These are phyloP conservation scores for Camponotus fellah DNA, from an alignment of 2,888 invertebrate genomes.

Conservation along the genomic window DNA sequence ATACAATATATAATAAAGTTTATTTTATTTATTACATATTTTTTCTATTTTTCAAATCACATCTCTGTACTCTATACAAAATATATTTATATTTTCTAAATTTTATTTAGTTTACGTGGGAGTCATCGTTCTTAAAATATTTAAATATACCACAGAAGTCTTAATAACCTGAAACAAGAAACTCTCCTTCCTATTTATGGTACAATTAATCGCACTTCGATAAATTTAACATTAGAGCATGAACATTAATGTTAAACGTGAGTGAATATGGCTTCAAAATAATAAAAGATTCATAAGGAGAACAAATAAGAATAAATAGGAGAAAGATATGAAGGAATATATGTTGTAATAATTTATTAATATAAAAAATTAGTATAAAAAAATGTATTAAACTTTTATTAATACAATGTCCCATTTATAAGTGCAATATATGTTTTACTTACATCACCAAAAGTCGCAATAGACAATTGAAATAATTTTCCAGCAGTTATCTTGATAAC, in stretches of 20 bases:
- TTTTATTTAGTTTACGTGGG: constrained; percentile 14
- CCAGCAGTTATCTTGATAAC: constrained; percentile 69
- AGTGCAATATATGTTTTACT: constrained; percentile 46
- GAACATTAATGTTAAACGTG: neutral
- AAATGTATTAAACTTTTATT: constrained; percentile 42
- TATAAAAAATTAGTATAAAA: neutral
- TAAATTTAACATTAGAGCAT: neutral
- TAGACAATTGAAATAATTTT: constrained; percentile 67
- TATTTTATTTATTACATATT: constrained; percentile 39
- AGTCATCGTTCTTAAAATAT: constrained; percentile 55
- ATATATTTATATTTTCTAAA: constrained; percentile 21
- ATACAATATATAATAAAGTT: constrained; percentile 4
- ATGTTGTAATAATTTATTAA: constrained; percentile 3
- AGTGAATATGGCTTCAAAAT: neutral
- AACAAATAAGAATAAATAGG: neutral
- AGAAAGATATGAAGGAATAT: neutral
- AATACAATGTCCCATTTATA: neutral
- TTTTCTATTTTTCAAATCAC: constrained; percentile 1
- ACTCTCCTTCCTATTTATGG: constrained; percentile 41
- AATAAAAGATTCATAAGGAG: neutral
- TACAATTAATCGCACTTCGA: neutral
- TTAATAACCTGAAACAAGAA: constrained; percentile 57
- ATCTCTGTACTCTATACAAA: constrained; percentile 30
- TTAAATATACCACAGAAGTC: constrained; percentile 57
- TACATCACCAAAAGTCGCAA: constrained; percentile 68